Base-by-base conservation (phyloP, 1,140 invertebrate genomes). In the Drosophila lacteicornis region DNA sequence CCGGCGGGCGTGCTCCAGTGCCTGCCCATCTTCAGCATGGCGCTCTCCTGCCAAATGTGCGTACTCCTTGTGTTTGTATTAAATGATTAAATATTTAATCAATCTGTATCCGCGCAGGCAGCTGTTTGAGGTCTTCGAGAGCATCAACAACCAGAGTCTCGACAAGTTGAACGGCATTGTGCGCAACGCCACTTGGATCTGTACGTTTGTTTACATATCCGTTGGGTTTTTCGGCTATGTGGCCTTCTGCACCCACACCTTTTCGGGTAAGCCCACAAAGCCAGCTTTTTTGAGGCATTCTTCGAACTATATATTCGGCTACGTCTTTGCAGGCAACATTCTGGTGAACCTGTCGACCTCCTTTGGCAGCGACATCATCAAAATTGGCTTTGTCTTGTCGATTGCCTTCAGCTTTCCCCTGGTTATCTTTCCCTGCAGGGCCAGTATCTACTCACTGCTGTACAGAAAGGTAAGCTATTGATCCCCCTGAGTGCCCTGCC, bases 181-280 rank as follows among this genome's bases (percentile, higher is more conserved):
- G 4, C 95, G 95, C 84, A 96, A 96, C 70, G 98, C 98, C 15
- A 96, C 99, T 33, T 97, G 97, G 94, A 96, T 99, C 78, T 99
- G 98, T 93, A 97, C 97, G 49, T 93, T 94, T n/a, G 96, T 98
- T 13, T 97, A 97, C 82, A 95, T 97, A 69, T 95, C 95, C 69
- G 96, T 99, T 63, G 99, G 98, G 47, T 95, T 98, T 84, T 99
- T 99, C 93, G 98, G 98, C 8, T 99, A 99, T 93, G 95, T 99
- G 74, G 98, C 98, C 17, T 99, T 98, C 94, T 96, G 95, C 75
- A 95, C 96, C 66, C 94, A 96, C 80, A 93, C 95, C n/a, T 95
- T 96, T 92, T 67, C 93, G 94, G 99, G 98, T 82, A 99, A 99
- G 66, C 9, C 25, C 15, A 43, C 6, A 6, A 17, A 22, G 15